Evolutionary conservation across 2,797 vertebrate species (phyloP).

Genomic region (Cephalopachus bancanus): DNA sequence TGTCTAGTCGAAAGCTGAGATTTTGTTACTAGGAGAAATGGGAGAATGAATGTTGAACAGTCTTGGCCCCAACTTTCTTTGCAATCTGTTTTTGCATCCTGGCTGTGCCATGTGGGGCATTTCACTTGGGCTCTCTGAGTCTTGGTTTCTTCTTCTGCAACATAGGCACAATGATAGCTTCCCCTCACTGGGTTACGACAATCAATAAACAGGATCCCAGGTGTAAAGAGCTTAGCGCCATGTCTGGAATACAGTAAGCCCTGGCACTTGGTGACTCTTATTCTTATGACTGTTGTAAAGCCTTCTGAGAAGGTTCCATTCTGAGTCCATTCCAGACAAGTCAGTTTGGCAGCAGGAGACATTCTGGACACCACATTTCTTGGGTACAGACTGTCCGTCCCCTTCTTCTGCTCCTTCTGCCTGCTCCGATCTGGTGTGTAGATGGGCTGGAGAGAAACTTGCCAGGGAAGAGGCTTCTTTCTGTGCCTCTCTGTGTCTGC

Average conservation of each 20-base stretch:
- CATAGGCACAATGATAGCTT: not conserved
- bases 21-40: conserved; percentile 32
- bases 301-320: conserved; percentile 29
- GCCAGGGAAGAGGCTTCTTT: conserved; percentile 7
- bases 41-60: not conserved
- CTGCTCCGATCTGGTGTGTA: not conserved
- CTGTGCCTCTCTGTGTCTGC: conserved; percentile 67
- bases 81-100: not conserved
- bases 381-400: conserved; percentile 71
- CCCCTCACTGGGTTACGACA: not conserved
- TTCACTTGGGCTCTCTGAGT: not conserved
- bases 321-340: conserved; percentile 53
- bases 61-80: not conserved
- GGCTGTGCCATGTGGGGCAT: not conserved
- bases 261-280: not conserved
- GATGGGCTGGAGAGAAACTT: conserved; percentile 18
- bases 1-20: conserved; percentile 1
- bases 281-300: not conserved
- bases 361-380: conserved; percentile 68
- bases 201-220: conserved; percentile 3
- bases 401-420: conserved; percentile 73
- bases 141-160: conserved; percentile 43
- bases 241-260: not conserved
- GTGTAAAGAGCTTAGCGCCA: not conserved
- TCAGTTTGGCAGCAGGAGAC: conserved; percentile 71